Conservation (phyloP, 2,888 invertebrate species). For the Meteorus colon region DNA sequence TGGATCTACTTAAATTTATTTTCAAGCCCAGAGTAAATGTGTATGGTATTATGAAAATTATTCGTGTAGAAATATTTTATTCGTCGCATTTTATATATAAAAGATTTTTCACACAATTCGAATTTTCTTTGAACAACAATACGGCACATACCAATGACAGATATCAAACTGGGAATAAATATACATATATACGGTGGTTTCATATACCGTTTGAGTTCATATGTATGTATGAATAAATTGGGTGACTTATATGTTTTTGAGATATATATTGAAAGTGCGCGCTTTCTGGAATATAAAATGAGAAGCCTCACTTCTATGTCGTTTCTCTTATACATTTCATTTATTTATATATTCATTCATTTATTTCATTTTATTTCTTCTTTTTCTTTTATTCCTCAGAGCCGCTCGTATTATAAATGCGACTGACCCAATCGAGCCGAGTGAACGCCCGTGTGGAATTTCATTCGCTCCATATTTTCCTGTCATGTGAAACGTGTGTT, state of each 20-base stretch:
- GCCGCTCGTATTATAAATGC: constrained; percentile 59
- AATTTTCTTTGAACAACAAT: background rate
- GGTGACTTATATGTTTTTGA: background rate
- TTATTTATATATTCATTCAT: background rate
- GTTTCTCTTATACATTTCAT: constrained; percentile 28
- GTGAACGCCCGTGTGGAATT: constrained; percentile 69
- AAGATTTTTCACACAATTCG: background rate
- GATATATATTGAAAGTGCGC: constrained; percentile 64
- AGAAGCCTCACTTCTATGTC: constrained; percentile 49
- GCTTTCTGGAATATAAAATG: constrained; percentile 69
- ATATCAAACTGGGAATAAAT: background rate
- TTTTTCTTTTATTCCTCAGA: background rate
- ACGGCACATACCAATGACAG: background rate
- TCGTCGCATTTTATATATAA: background rate
- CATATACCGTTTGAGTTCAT: background rate
- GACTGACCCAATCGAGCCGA: constrained; percentile 62
- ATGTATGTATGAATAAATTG: constrained; percentile 5
- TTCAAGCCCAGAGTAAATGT: background rate
- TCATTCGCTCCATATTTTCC: constrained; percentile 69
- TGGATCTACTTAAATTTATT: background rate
- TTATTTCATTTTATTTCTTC: background rate
- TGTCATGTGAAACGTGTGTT: constrained; percentile 58
- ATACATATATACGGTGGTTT: background rate
- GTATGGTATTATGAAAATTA: background rate
- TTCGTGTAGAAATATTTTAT: background rate